Base-by-base conservation (phyloP, 2,113 vertebrate genomes). In the Tragulus kanchil region DNA sequence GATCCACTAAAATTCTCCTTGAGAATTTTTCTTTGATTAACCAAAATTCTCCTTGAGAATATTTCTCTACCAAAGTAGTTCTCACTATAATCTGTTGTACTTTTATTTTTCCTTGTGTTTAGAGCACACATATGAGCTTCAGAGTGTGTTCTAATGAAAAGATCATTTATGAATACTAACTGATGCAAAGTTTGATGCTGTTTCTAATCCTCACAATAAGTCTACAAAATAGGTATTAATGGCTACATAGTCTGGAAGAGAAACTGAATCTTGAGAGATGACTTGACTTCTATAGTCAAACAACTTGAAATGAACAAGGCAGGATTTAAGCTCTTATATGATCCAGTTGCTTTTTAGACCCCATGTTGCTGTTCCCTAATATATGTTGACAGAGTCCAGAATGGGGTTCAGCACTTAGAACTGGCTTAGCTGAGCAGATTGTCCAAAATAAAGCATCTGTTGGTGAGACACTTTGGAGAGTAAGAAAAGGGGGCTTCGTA, bases 101-200 rank as follows among this genome's bases (percentile, higher is more conserved):
- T 84, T 92, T 95, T 61, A 54, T 16, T 85, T 93, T 93, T 67
- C n/a, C 17, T 89, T 92, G 52, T 65, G 36, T 56, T 83, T 61
- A 19, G 8, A 8, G 23, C 15, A 92, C 26, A 84, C 25, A 71
- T 64, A 58, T 4, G 31, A 45, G 2, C 6, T 78, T 59, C 17
- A 73, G 11, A 13, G 0, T 93, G 5, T 65, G 8, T 42, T 78
- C 26, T 64, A 54, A 58, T 26, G 31, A 85, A 85, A 79, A 45
- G 52, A 52, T 95, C 25, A n/a, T 73, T 61, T 81, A 58, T 36
- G 48, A 81, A 14, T 65, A 23, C 48, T 26, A 67, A 54, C 6
- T 61, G 85, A 64, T 45, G 12, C 45, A 87, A 84, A 23, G 50
- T 36, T 36, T 21, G 36, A 2, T 78, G 10, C 19, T 61, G 13